A percentile compares a stretch with the other conserved stretches of the same genome.
Evolutionary conservation across 2,797 vertebrate species (phyloP).

Genomic region (Helarctos malayanus): DNA sequence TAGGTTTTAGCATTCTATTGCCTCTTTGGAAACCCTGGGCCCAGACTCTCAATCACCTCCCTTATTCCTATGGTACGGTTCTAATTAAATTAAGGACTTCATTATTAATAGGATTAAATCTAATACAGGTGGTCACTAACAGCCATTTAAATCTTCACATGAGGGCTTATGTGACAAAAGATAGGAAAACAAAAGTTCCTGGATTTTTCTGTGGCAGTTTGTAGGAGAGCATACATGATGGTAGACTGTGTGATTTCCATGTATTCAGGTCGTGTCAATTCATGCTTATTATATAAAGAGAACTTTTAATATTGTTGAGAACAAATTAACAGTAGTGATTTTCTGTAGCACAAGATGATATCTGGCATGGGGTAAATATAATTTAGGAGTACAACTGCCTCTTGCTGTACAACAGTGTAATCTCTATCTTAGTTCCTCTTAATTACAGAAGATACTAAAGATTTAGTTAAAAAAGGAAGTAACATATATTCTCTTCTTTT

Average conservation of each 20-base stretch:
- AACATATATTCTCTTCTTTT: background rate
- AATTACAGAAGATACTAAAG: conserved; percentile 53
- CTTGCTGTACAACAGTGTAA: background rate
- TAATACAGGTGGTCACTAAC: conserved; percentile 46
- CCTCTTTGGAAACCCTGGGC: conserved; percentile 33
- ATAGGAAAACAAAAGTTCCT: conserved; percentile 20
- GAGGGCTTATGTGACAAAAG: conserved; percentile 56
- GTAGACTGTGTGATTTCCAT: conserved; percentile 45
- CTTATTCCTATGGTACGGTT: conserved; percentile 29
- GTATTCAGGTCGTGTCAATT: conserved; percentile 38
- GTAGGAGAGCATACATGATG: background rate
- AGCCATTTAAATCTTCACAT: conserved; percentile 63
- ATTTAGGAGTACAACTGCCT: background rate
- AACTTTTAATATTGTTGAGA: conserved; percentile 59
- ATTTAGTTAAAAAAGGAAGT: conserved; percentile 57
- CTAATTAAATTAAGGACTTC: conserved; percentile 61
- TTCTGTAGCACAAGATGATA: conserved; percentile 28
- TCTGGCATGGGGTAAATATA: conserved; percentile 33
- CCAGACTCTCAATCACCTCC: conserved; percentile 29
- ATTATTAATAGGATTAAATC: conserved; percentile 56
- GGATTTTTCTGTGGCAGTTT: conserved; percentile 38
- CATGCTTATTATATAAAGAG: background rate
- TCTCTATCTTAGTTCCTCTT: background rate
- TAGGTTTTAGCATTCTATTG: conserved; percentile 57
- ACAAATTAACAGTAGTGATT: conserved; percentile 44